Evolutionary conservation across 2,113 vertebrate species (phyloP).

Genomic region (Festucalex cinctus): DNA sequence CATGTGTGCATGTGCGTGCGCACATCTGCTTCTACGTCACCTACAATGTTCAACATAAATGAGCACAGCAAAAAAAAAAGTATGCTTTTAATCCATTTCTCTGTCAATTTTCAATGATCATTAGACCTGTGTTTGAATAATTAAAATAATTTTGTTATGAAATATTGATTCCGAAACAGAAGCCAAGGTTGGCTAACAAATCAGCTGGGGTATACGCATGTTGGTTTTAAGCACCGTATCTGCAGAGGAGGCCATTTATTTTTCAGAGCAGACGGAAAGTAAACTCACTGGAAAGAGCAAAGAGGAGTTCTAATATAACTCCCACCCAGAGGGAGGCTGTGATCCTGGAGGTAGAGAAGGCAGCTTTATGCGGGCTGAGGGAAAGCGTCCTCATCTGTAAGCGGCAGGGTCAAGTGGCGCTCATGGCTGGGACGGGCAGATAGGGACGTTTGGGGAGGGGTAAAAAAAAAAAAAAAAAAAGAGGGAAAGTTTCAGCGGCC

Average conservation of each 20-base stretch:
- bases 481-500: slow-evolving; percentile 12
- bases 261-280: slow-evolving; percentile 4
- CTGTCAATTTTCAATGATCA: neutral
- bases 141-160: neutral
- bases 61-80: neutral
- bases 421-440: slow-evolving; percentile 39
- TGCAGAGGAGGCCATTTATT: neutral
- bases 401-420: slow-evolving; percentile 41
- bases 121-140: neutral
- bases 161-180: neutral
- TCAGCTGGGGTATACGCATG: neutral
- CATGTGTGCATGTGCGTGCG: neutral
- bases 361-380: slow-evolving; percentile 36
- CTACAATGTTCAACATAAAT: neutral
- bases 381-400: slow-evolving; percentile 46
- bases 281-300: slow-evolving; percentile 16
- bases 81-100: neutral
- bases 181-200: neutral
- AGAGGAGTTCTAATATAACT: slow-evolving; percentile 25
- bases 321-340: slow-evolving; percentile 25
- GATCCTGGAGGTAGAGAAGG: slow-evolving; percentile 34
- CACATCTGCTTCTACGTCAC: neutral
- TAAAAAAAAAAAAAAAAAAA: slow-evolving; percentile 12
- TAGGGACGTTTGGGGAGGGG: slow-evolving; percentile 30
- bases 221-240: neutral